Base-by-base conservation (phyloP, 1,140 invertebrate genomes). In the Apis laboriosa region DNA sequence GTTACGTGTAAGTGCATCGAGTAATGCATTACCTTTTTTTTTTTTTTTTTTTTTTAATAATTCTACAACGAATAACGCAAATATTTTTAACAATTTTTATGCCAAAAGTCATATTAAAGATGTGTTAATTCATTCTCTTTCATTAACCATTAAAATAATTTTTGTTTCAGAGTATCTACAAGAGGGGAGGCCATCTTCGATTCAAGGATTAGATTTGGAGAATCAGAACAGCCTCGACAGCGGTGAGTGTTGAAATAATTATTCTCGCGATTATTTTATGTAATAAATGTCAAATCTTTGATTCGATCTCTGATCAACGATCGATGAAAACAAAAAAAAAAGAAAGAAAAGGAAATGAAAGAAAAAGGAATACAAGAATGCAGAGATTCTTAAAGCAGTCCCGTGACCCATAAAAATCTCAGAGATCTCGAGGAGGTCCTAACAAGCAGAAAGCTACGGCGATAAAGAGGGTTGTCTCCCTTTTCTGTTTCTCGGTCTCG, bases 221-320 rank as follows among this genome's bases (percentile, higher is more conserved):
- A 93, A 92, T 87, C 92, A 92, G 64, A 92, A 93, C 70, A 93
- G 92, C 28, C 90, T 92, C 81, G 92, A 93, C 74, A 93, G 92
- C 72, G 92, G 92, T 93, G 78, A 93, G 92, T 90, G 19, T 34
- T 12, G 12, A 81, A n/a, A 9, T 49, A n/a, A 43, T 43, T 43
- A 11, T 66, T 21, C 4, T 43, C 4, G 0, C 0, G 11, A 0
- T 43, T n/a, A n/a, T 49, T 19, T n/a, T 13, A 8, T 11, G 7
- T 21, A 9, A 7, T 67, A 5, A n/a, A 12, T 34, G 34, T 28
- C 5, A 67, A 49, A 68, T 49, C 49, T n/a, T 13, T 34, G 34
- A 34, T 34, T 34, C 34, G 34, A 34, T 12, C 21, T 8, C 19
- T 43, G 55, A 61, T 53, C 49, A 24, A 21, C 9, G 1, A 3